A percentile compares a stretch with the other conserved stretches of the same genome.
Evolutionary conservation across 2,797 vertebrate genomes (phyloP).

Genomic region (Eulemur coronatus): DNA sequence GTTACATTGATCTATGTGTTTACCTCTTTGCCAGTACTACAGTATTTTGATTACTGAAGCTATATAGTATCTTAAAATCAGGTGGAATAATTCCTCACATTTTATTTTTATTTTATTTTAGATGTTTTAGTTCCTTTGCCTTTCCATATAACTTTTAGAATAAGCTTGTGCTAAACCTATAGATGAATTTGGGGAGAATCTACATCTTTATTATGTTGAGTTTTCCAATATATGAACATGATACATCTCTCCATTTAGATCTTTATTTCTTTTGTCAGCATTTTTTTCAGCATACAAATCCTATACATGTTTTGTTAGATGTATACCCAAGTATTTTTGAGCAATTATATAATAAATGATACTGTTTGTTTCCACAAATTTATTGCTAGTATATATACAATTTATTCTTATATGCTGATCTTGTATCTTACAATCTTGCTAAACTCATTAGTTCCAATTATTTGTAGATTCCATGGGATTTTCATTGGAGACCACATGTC

Average conservation of each 20-base stretch:
- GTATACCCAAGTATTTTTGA: not conserved
- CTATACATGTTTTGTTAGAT: not conserved
- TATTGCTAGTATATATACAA: not conserved
- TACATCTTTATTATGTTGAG: not conserved
- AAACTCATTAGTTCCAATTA: not conserved
- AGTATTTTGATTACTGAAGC: conserved; percentile 14
- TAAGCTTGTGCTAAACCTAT: not conserved
- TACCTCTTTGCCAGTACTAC: not conserved
- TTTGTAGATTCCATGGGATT: not conserved
- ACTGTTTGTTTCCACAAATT: not conserved
- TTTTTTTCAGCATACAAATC: conserved; percentile 18
- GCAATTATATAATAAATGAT: not conserved
- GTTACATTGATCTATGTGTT: not conserved
- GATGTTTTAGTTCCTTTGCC: not conserved
- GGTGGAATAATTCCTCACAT: not conserved
- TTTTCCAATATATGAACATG: not conserved
- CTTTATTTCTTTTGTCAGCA: not conserved
- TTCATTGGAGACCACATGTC: not conserved
- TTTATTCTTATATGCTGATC: not conserved
- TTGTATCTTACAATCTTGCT: not conserved
- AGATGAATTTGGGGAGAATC: not conserved
- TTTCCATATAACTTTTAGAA: not conserved
- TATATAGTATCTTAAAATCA: conserved; percentile 13
- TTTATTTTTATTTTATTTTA: conserved; percentile 23
- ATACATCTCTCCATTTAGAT: not conserved